Base-by-base conservation (phyloP, 2,888 invertebrate genomes). In the Idaea dimidiata region DNA sequence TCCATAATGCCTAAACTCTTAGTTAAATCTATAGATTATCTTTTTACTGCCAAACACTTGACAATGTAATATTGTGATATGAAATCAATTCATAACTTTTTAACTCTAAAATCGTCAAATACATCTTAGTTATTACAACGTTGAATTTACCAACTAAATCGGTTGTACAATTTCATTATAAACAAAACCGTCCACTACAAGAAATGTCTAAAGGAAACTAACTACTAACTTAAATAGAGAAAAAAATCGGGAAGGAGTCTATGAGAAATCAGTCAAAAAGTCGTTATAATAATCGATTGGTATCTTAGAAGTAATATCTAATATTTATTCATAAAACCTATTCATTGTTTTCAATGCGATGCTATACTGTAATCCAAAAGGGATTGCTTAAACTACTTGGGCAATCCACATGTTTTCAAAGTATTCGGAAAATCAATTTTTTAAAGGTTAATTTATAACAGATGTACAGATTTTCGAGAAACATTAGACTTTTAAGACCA, bases 181-280 rank as follows among this genome's bases (percentile, higher is more conserved):
- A 67, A 72, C 69, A 73, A 71, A 70, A 67, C 54, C 24, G 63
- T 76, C 78, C 76, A 79, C 78, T 81, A 81, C 81, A 84, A 79
- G 86, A 86, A 86, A 83, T 72, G 78, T 86, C 82, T 78, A 87
- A 89, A 88, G 82, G 78, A 76, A 76, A 72, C 72, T 73, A 82
- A 84, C 80, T 86, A 85, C 76, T 78, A 88, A 85, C 82, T 81
- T 82, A 82, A 14, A 43, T 43, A 43, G 76, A 79, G 76, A 79
- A 73, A 69, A 71, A 76, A 73, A 76, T 72, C 72, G 79, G 75
- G 77, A 73, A 81, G 70, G 72, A 79, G 81, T 79, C 78, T 78
- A 79, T 80, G 86, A 87, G 82, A 81, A 78, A 24, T 57, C 57
- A 18, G 58, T 57, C 10, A 59, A 17, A 43, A 58, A 14, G 54